Evolutionary conservation across 2,888 invertebrate genomes (phyloP), one percentile per base, ranked within the genome.

Genomic region (Sthenelais limicola): DNA sequence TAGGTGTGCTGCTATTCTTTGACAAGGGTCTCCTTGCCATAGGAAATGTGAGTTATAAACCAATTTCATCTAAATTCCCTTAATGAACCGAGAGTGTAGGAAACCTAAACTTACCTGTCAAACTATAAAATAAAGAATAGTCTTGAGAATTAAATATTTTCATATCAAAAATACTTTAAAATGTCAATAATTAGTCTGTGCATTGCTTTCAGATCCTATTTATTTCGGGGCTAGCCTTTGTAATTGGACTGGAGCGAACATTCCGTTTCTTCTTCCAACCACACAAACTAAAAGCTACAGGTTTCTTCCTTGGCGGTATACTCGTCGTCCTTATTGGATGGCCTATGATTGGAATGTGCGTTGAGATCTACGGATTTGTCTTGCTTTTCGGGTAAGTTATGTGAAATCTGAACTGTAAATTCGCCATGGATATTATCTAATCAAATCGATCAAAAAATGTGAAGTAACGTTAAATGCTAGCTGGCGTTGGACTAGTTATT

Each of bases 21-120:
- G 99, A 99, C 89, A 97, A 96, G 89, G 98, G 98, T 69, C 90
- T 99, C 73, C 90, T 99, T 73, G 98, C 98, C n/a, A 96, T 99
- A 87, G 99, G 99, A 87, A 99, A 99, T 91, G 98, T 98, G 91
- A 93, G 94, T 92, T 71, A 15, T 66, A 26, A 30, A 33, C 18
- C 3, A 38, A 18, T 49, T 48, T 9, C 12, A 21, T 12, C 21
- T 54, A 15, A 54, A 9, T 24, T n/a, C 12, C 12, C n/a, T n/a
- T n/a, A n/a, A n/a, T n/a, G n/a, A n/a, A n/a, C n/a, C n/a, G n/a
- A n/a, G n/a, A n/a, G n/a, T n/a, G n/a, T n/a, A n/a, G n/a, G n/a
- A n/a, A n/a, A n/a, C n/a, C n/a, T n/a, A n/a, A n/a, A n/a, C n/a
- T n/a, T n/a, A n/a, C n/a, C n/a, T n/a, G n/a, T n/a, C n/a, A n/a